Evolutionary conservation across 2,113 vertebrate genomes (phyloP), one percentile per base, ranked within the genome.

Genomic region (Equus przewalskii): DNA sequence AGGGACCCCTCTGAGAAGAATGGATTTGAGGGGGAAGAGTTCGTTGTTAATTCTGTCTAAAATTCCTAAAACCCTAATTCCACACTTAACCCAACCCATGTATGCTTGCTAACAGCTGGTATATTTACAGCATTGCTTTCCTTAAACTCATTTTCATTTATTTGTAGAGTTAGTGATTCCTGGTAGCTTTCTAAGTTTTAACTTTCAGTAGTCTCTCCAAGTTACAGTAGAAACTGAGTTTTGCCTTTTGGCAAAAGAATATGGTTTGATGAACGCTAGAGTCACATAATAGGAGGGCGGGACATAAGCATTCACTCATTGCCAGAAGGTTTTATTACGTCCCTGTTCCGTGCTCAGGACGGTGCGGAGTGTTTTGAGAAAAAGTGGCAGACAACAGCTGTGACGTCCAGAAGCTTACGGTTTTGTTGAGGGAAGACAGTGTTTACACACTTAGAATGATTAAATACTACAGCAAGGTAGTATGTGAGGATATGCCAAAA

Each of bases 231-330:
- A 91, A 85, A 49, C 21, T n/a, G 69, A 83, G 46, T 67, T 95
- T 97, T 60, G 73, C 33, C 79, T 92, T 89, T 96, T 70, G 64
- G 24, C 79, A 82, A 58, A 87, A 67, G 12, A 75, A 49, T 54
- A 80, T 26, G 51, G 10, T 76, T 78, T 72, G 36, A 58, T 79
- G 10, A 73, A 62, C 49, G 70, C 1, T 46, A 33, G 67, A 69
- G 5, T 49, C 2, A 0, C 56, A 5, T 28, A 36, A 65, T 5
- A 24, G 24, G 70, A 82, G n/a, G 41, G 4, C 7, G n/a, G 65
- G 16, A 21, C 18, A 2, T 44, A 46, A 41, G 22, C 44, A 2
- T 30, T 62, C 60, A 81, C 28, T 80, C n/a, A 19, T 49, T 78
- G 44, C 51, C 85, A 36, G 36, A 69, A 65, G 49, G 26, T 67